phyloP scores from a whole-genome alignment of 2,113 vertebrate species.

The Strigops habroptila region DNA sequence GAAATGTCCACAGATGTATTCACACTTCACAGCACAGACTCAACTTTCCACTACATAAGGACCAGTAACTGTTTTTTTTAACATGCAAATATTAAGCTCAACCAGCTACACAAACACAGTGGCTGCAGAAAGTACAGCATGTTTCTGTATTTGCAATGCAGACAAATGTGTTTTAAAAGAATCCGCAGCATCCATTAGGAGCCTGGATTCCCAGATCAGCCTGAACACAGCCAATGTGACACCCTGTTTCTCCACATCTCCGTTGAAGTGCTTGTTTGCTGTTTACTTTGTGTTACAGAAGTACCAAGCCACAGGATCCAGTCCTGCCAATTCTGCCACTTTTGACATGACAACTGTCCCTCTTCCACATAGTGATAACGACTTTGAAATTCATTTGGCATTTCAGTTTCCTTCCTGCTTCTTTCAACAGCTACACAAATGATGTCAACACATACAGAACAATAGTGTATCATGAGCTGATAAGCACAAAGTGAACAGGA shows the following conservation, averaged over 20 bases:
- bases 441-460: slow-evolving; percentile 34
- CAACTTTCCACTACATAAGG: background rate
- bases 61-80: background rate
- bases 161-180: background rate
- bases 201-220: background rate
- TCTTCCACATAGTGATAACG: background rate
- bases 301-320: background rate
- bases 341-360: background rate
- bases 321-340: slow-evolving; percentile 1
- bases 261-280: background rate
- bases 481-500: background rate
- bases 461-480: background rate
- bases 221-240: background rate
- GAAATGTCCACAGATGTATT: background rate
- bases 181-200: background rate
- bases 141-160: background rate
- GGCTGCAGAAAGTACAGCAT: background rate
- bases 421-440: slow-evolving; percentile 53
- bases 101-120: background rate
- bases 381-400: slow-evolving; percentile 38
- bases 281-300: background rate
- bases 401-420: slow-evolving; percentile 54
- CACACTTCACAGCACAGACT: background rate
- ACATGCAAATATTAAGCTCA: background rate
- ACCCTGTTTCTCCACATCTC: background rate